Conservation (phyloP, 2,113 vertebrate genomes). For the Lepidothrix coronata region DNA sequence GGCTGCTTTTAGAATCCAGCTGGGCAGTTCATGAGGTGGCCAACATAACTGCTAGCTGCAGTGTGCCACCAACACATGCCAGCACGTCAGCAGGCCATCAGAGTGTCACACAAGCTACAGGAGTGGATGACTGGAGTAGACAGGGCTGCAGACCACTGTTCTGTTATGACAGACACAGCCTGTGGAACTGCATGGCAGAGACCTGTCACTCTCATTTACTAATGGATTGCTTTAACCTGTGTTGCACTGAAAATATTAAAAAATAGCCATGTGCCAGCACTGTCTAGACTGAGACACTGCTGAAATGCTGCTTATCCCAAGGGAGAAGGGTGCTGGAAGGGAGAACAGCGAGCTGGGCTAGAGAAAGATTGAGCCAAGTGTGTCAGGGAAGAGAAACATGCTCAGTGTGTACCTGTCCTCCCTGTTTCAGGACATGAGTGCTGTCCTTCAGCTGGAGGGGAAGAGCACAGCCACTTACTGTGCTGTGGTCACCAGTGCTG, state of each 20-base stretch:
- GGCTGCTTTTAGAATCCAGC: not conserved
- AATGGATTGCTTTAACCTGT: not conserved
- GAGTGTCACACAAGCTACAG: not conserved
- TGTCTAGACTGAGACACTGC: not conserved
- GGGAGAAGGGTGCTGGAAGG: not conserved
- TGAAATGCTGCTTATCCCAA: not conserved
- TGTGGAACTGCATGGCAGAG: not conserved
- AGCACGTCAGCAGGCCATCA: not conserved
- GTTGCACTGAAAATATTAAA: not conserved
- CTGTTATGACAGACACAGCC: accelerated
- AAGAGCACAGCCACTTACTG: slow-evolving; percentile 73
- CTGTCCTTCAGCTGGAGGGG: slow-evolving; percentile 48
- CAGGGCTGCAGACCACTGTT: not conserved
- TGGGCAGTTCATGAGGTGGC: not conserved
- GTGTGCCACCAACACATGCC: not conserved
- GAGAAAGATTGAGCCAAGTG: not conserved
- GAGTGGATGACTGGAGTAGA: not conserved
- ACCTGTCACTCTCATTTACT: not conserved
- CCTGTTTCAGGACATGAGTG: slow-evolving; percentile 62
- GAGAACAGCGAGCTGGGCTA: not conserved
- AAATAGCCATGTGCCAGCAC: not conserved
- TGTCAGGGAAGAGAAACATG: not conserved
- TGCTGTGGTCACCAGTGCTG: slow-evolving; percentile 68
- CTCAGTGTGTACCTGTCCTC: not conserved
- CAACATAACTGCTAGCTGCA: not conserved